Evolutionary conservation across 2,797 vertebrate species (phyloP).

Genomic region (Helicolenus hilgendorfi): DNA sequence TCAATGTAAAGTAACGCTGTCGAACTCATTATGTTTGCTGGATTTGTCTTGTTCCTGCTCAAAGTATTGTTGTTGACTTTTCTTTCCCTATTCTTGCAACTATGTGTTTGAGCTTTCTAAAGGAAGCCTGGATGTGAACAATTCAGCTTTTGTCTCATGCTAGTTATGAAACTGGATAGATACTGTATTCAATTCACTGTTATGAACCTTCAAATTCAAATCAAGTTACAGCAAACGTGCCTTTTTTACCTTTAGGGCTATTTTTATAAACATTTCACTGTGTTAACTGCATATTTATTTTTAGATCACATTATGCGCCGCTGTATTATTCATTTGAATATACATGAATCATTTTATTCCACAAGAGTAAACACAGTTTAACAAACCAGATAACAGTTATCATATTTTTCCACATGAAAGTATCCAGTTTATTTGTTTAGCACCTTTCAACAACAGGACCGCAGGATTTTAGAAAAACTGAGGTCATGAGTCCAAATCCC

Average conservation of each 20-base stretch:
- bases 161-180: neutral
- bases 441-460: neutral
- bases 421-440: neutral
- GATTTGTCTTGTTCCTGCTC: constrained; percentile 18
- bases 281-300: neutral
- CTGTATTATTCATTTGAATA: neutral
- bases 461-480: neutral
- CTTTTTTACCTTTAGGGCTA: neutral
- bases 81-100: neutral
- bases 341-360: neutral
- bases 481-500: neutral
- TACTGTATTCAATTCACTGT: neutral
- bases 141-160: neutral
- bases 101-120: neutral
- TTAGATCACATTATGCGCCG: neutral
- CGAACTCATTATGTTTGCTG: constrained; percentile 34
- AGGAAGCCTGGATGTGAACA: neutral
- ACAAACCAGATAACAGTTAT: neutral
- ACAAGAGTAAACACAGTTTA: neutral
- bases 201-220: neutral
- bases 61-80: constrained; percentile 2
- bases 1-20: constrained; percentile 26
- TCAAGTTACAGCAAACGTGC: neutral
- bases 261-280: neutral
- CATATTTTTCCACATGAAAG: neutral